phyloP scores from a whole-genome alignment of 1,140 invertebrate species.

The Drosophila gunungcola region DNA sequence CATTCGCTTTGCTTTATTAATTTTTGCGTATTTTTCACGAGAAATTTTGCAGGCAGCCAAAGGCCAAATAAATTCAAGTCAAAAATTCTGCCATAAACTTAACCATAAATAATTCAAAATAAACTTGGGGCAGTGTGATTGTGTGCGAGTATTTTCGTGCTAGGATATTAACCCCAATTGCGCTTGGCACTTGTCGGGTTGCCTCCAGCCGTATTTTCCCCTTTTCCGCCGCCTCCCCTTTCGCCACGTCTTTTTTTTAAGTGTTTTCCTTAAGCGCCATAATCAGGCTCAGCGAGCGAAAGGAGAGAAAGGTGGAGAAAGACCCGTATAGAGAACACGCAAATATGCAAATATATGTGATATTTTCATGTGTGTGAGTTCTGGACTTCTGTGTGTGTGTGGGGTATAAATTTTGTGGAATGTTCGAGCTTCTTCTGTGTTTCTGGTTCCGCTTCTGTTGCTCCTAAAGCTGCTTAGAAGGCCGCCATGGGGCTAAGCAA shows the following conservation, averaged over 20 bases:
- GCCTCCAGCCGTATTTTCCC: conserved; percentile 30
- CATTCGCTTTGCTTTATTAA: conserved; percentile 64
- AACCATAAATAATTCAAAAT: conserved; percentile 82
- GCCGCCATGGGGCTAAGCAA: conserved; percentile 70
- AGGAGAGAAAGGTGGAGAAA: neutral
- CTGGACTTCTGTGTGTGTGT: conserved; percentile 20
- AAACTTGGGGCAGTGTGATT: conserved; percentile 34
- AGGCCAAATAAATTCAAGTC: conserved; percentile 75
- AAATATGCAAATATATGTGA: conserved; percentile 76
- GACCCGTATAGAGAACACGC: conserved; percentile 71
- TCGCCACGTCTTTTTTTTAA: conserved; percentile 55
- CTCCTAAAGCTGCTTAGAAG: conserved; percentile 77
- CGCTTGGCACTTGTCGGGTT: conserved; percentile 70
- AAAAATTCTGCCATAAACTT: conserved; percentile 80
- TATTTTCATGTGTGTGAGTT: conserved; percentile 44
- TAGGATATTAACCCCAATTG: conserved; percentile 83
- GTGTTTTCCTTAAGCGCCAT: conserved; percentile 82
- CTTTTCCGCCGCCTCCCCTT: conserved; percentile 3
- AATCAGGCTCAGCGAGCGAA: conserved; percentile 75
- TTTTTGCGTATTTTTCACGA: conserved; percentile 77
- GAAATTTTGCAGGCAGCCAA: conserved; percentile 49
- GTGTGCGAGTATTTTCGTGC: conserved; percentile 66
- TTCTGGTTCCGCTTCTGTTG: conserved; percentile 36
- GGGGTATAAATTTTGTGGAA: conserved; percentile 46
- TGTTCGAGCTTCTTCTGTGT: conserved; percentile 42